Evolutionary conservation across 30 jellyfish, hydroid and myxozoan genomes (phyloP), one percentile per base, ranked within the genome.

Genomic region (Turritopsis rubra): DNA sequence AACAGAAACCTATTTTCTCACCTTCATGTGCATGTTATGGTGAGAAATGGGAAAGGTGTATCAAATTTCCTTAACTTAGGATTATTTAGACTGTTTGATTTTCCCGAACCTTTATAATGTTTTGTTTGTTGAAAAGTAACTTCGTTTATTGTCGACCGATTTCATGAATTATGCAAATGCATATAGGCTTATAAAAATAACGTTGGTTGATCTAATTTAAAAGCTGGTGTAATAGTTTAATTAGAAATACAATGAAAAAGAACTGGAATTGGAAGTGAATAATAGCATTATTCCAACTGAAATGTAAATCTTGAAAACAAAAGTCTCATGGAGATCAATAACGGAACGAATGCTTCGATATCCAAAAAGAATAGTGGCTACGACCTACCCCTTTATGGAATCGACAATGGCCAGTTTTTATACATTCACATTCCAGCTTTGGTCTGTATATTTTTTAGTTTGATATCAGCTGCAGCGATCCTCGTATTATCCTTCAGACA

Each of bases 391-490:
- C 8, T 74, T 13, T 74, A 74, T 24, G 82, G 82, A 24, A 27
- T 74, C 18, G 82, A 74, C 24, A 74, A 74, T 70, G 65, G 65
- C 7, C 54, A 26, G 24, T 24, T 26, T 74, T 74, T 23, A 9
- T 27, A 27, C 70, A 29, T 74, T n/a, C 82, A 74, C 65, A 0
- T 74, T n/a, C 82, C 82, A 74, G 82, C 82, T 21, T 74, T 74
- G 65, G 41, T 52, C 8, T 74, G 82, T 29, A 74, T 74, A 20
- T 24, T 26, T 29, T 24, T 74, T 13, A 74, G 82, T 24, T 74
- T 74, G 8, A 24, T 1, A 74, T n/a, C 82, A 24, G 82, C 65
- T 7, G 65, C 24, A 9, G 27, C 24, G 54, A 52, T 74, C 9
- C 23, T 74, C 28, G 13, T 27, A 16, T 16, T 74, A 9, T 74